Conservation (phyloP, 64 coral and sea anemone genomes). For the Exaiptasia diaphana region DNA sequence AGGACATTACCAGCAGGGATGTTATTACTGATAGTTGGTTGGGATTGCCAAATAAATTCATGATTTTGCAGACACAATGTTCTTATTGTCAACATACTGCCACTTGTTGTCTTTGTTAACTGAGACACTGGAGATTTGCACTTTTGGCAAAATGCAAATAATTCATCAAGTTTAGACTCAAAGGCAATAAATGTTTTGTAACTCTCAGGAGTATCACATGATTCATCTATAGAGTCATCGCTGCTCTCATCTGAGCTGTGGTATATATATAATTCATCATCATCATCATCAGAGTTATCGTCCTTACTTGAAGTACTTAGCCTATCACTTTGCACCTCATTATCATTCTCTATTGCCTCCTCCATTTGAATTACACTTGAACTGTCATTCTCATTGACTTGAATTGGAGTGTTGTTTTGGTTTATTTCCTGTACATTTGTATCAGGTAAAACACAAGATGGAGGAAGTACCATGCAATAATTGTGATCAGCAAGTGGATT, state of each 20-base stretch:
- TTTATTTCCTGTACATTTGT: too few species aligned
- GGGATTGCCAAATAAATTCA: background rate
- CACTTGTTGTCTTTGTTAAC: background rate
- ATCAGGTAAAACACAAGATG: too few species aligned
- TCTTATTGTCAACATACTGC: background rate
- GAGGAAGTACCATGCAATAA: too few species aligned
- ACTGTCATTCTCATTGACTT: too few species aligned
- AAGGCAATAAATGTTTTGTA: background rate
- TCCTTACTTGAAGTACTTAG: too few species aligned
- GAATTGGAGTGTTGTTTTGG: too few species aligned
- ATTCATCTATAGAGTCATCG: too few species aligned
- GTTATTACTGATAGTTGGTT: background rate
- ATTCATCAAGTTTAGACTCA: background rate
- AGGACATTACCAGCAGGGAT: slow-evolving; percentile 51
- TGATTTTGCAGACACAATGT: background rate
- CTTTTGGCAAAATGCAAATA: background rate
- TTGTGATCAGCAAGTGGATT: too few species aligned
- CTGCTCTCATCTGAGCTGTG: background rate
- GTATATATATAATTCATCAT: background rate
- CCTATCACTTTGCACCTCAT: too few species aligned
- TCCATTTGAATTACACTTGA: too few species aligned
- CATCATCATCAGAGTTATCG: background rate
- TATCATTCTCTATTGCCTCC: too few species aligned
- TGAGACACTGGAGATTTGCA: background rate
- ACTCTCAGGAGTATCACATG: background rate